Conservation (phyloP, 1,140 invertebrate species). For the Saccostrea echinata region DNA sequence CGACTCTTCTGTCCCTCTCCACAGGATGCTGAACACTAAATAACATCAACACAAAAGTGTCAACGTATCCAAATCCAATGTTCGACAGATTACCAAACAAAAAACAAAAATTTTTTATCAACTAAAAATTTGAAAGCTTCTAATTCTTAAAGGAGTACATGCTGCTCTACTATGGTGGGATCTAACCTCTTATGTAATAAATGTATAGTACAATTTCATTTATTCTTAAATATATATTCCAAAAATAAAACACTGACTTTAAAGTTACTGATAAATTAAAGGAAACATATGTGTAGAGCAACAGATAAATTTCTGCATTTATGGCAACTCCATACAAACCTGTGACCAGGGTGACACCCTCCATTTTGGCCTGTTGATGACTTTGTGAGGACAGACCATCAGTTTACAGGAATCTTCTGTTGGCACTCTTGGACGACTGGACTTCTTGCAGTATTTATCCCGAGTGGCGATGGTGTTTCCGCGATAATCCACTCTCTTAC, state of each 20-base stretch:
- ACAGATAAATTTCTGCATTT: too few relatives aligned
- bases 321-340: slow-evolving; percentile 47
- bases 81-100: too few relatives aligned
- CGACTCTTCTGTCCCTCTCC: slow-evolving; percentile 55
- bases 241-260: too few relatives aligned
- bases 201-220: too few relatives aligned
- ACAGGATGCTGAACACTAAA: slow-evolving; percentile 60
- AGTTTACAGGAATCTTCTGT: slow-evolving; percentile 61
- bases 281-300: too few relatives aligned
- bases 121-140: not conserved
- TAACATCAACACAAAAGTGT: not conserved
- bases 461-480: slow-evolving; percentile 50
- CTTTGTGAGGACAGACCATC: slow-evolving; percentile 56
- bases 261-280: too few relatives aligned
- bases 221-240: too few relatives aligned
- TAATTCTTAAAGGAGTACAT: too few relatives aligned
- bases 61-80: too few relatives aligned
- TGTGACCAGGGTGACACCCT: slow-evolving; percentile 61
- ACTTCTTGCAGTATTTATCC: slow-evolving; percentile 56
- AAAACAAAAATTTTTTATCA: too few relatives aligned
- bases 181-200: too few relatives aligned
- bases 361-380: slow-evolving; percentile 54
- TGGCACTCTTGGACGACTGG: slow-evolving; percentile 57
- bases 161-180: too few relatives aligned
- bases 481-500: slow-evolving; percentile 54